Evolutionary conservation across 2,797 vertebrate species (phyloP).

Genomic region (Argentina silus): DNA sequence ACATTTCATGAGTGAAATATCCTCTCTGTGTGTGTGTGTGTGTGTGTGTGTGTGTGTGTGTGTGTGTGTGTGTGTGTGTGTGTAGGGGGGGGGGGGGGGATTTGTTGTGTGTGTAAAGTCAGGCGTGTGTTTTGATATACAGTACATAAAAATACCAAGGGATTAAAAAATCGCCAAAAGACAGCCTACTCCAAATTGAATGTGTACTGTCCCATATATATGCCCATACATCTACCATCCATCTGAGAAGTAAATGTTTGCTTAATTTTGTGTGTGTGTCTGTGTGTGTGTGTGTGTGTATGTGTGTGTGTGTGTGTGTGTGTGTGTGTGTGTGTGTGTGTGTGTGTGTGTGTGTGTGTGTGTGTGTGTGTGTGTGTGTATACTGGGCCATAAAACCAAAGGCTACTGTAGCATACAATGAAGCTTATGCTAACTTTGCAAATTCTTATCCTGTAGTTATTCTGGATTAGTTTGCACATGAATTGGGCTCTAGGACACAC

Average conservation of each 20-base stretch:
- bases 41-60: background rate
- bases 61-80: background rate
- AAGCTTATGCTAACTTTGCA: slow-evolving; percentile 66
- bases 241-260: no score
- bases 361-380: slow-evolving; percentile 27
- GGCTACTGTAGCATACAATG: slow-evolving; percentile 16
- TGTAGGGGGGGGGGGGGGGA: no score
- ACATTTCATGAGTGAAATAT: slow-evolving; percentile 61
- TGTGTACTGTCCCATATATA: slow-evolving; percentile 37
- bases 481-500: slow-evolving; percentile 63
- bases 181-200: slow-evolving; percentile 57
- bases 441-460: slow-evolving; percentile 39
- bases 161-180: slow-evolving; percentile 34
- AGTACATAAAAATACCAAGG: slow-evolving; percentile 46
- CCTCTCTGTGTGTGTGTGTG: slow-evolving; percentile 23
- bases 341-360: no score
- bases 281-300: slow-evolving; percentile 9
- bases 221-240: slow-evolving; percentile 33
- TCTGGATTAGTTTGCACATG: slow-evolving; percentile 65
- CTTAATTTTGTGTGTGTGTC: no score
- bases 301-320: no score
- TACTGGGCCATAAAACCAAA: slow-evolving; percentile 57
- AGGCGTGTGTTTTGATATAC: slow-evolving; percentile 27
- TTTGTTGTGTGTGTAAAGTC: slow-evolving; percentile 53
- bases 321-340: no score